Percentiles rank a stretch among this genome's conserved stretches.
Evolutionary conservation across 1,140 invertebrate species (phyloP).

Genomic region (Sesamia nonagrioides): DNA sequence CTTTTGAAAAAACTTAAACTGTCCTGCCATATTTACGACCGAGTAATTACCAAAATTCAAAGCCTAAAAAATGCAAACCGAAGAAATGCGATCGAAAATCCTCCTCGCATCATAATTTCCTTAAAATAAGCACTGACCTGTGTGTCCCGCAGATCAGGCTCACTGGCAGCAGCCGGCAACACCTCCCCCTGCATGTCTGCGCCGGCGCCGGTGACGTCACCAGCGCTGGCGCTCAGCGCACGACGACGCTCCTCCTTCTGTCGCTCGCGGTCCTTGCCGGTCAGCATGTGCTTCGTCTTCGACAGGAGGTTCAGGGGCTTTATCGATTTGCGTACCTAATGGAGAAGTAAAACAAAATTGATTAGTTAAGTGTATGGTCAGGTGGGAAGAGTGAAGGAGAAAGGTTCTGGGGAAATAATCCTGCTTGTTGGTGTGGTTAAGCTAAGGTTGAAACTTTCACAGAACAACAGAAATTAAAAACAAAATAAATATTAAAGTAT

Average conservation of each 20-base stretch:
- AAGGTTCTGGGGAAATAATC: too few species aligned
- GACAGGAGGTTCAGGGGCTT: slow-evolving; percentile 80
- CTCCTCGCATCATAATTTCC: background rate
- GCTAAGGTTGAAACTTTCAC: too few species aligned
- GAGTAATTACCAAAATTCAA: too few species aligned
- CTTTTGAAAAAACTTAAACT: too few species aligned
- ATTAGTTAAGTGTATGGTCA: too few species aligned
- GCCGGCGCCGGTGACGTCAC: slow-evolving; percentile 58
- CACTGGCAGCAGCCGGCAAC: slow-evolving; percentile 72
- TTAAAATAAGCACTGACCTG: slow-evolving; percentile 63
- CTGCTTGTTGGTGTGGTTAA: too few species aligned
- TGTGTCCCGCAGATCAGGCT: slow-evolving; percentile 72
- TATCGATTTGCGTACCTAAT: slow-evolving; percentile 77
- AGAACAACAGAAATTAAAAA: too few species aligned
- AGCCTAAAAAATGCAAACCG: too few species aligned
- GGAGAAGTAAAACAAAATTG: slow-evolving; percentile 32
- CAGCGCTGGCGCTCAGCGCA: slow-evolving; percentile 84
- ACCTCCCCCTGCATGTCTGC: slow-evolving; percentile 47
- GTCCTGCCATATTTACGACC: too few species aligned
- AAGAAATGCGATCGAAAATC: background rate
- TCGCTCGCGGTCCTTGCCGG: slow-evolving; percentile 90
- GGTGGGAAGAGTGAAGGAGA: too few species aligned
- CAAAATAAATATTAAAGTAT: too few species aligned
- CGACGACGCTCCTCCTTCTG: slow-evolving; percentile 94
- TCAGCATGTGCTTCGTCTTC: slow-evolving; percentile 76